Conservation (phyloP, 2,888 invertebrate species). For the Drosophila nr. perissopoda region DNA sequence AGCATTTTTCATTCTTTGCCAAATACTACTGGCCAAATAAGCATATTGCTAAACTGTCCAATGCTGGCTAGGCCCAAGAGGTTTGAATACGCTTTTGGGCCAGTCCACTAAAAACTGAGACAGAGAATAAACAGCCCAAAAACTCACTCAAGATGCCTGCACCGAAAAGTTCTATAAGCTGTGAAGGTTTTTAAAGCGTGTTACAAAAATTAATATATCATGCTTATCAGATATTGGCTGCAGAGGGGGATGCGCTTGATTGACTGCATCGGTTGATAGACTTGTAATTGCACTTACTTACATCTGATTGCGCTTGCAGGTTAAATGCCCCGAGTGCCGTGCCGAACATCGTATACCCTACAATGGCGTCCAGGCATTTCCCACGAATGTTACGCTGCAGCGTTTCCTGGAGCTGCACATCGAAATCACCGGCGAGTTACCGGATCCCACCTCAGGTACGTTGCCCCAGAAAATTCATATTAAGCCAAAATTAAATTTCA, state of each 20-base stretch:
- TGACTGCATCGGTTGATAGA: slow-evolving; percentile 9
- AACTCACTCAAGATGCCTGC: slow-evolving; percentile 73
- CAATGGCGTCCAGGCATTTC: slow-evolving; percentile 96
- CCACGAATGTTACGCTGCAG: slow-evolving; percentile 97
- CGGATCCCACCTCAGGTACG: slow-evolving; percentile 93
- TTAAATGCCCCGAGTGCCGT: slow-evolving; percentile 99
- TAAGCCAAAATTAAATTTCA: slow-evolving; percentile 9
- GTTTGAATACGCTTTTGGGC: slow-evolving; percentile 28
- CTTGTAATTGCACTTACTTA: slow-evolving; percentile 20
- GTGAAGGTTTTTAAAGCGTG: slow-evolving; percentile 75
- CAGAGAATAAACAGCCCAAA: slow-evolving; percentile 47
- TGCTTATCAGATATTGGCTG: not conserved
- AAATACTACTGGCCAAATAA: slow-evolving; percentile 42
- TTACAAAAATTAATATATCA: slow-evolving; percentile 35
- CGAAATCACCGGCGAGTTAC: slow-evolving; percentile 95
- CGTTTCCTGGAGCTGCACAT: slow-evolving; percentile 97
- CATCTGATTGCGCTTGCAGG: slow-evolving; percentile 86
- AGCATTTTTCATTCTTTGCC: slow-evolving; percentile 67
- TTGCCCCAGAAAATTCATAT: not conserved
- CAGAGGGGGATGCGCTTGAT: not conserved
- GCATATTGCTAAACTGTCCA: slow-evolving; percentile 56
- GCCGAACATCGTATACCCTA: slow-evolving; percentile 98
- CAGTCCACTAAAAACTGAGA: slow-evolving; percentile 23
- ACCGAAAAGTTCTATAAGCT: slow-evolving; percentile 29
- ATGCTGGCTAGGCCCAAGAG: slow-evolving; percentile 19